A percentile compares a stretch with the other conserved stretches of the same genome.
These are phyloP conservation scores for Cydia fagiglandana DNA, from an alignment of 1,140 invertebrate species.

Conservation along the genomic window DNA sequence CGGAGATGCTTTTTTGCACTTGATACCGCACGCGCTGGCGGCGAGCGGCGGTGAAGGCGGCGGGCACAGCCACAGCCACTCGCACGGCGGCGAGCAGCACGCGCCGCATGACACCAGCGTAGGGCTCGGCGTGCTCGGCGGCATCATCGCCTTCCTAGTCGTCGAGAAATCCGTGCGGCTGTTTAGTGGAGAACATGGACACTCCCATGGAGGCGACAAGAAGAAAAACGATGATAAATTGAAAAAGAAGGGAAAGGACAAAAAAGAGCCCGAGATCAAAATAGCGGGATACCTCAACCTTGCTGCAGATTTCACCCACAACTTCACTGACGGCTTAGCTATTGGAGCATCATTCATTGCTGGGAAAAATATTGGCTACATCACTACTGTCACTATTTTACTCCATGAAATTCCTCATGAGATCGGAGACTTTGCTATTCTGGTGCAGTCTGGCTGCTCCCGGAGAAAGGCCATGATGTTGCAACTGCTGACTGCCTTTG, in stretches of 20 bases:
- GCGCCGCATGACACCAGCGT: constrained; percentile 89
- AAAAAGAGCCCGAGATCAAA: constrained; percentile 85
- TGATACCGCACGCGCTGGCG: constrained; percentile 96
- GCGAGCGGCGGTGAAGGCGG: constrained; percentile 68
- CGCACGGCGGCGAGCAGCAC: constrained; percentile 72
- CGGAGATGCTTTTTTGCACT: constrained; percentile 97
- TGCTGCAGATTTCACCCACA: constrained; percentile 96
- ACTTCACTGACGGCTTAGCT: constrained; percentile 97
- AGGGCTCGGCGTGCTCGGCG: constrained; percentile 93
- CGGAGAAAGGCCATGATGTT: constrained; percentile 94
- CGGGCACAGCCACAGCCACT: constrained; percentile 81
- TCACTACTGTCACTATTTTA: constrained; percentile 96
- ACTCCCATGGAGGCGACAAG: constrained; percentile 75
- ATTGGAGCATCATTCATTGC: constrained; percentile 98
- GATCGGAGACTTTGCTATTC: constrained; percentile 98
- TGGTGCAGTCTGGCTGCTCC: constrained; percentile 95
- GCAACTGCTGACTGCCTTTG: constrained; percentile 95
- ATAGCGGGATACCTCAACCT: constrained; percentile 96
- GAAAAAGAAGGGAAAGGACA: constrained; percentile 72
- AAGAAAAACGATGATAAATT: constrained; percentile 70
- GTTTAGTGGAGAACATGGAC: constrained; percentile 89
- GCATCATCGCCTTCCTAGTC: constrained; percentile 94
- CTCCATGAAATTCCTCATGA: constrained; percentile 99
- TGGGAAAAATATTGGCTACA: constrained; percentile 88
- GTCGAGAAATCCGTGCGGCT: constrained; percentile 96